Evolutionary conservation across 2,113 vertebrate genomes (phyloP).

Genomic region (Corvus cornix): DNA sequence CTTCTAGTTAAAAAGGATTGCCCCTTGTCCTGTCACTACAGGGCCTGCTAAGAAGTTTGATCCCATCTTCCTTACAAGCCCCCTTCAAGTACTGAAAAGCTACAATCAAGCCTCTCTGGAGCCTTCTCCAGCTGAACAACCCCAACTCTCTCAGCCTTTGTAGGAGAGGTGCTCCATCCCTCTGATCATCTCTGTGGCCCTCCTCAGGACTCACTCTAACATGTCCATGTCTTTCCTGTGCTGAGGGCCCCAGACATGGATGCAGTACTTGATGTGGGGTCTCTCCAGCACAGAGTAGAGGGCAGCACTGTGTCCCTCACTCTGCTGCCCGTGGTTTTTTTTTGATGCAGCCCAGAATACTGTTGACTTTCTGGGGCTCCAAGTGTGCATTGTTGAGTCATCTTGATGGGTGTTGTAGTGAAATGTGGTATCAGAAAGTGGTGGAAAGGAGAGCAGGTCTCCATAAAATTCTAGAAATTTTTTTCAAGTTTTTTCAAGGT

Average conservation of each 20-base stretch:
- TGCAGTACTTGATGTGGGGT: rapidly evolving
- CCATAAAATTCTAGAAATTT: not conserved
- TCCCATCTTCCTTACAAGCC: not conserved
- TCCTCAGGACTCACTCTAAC: not conserved
- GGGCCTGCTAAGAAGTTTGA: not conserved
- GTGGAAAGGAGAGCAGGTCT: not conserved
- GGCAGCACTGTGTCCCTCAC: not conserved
- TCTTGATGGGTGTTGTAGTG: not conserved
- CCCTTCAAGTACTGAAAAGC: not conserved
- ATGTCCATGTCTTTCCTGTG: not conserved
- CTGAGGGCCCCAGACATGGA: not conserved
- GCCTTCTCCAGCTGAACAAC: not conserved
- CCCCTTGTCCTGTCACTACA: not conserved
- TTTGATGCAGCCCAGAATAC: not conserved
- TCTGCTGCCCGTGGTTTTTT: rapidly evolving
- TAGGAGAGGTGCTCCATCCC: not conserved
- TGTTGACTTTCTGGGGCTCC: not conserved
- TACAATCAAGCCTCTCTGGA: not conserved
- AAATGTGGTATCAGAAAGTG: not conserved
- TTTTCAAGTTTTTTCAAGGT: not conserved
- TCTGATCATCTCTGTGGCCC: not conserved
- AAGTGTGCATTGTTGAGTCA: not conserved
- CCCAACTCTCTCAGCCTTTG: not conserved
- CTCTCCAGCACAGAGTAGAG: not conserved
- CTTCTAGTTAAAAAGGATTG: not conserved